phyloP scores from a whole-genome alignment of 2,113 vertebrate genomes.

The Phaetusa simplex region DNA sequence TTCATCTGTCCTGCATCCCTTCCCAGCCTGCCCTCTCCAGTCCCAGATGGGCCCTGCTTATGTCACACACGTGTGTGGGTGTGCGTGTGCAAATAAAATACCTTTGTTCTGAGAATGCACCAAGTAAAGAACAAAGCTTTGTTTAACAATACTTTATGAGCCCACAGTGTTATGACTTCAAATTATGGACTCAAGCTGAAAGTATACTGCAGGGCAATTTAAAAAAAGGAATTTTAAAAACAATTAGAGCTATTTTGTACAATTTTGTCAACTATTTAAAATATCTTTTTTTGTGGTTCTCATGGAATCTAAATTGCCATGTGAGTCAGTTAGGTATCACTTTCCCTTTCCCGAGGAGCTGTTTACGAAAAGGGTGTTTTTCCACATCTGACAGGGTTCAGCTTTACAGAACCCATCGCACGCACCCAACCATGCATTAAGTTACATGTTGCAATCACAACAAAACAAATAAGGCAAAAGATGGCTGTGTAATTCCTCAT shows the following conservation, averaged over 20 bases:
- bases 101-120: not conserved
- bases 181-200: not conserved
- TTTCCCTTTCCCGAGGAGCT: not conserved
- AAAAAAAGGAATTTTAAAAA: not conserved
- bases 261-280: not conserved
- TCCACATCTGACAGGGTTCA: not conserved
- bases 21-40: not conserved
- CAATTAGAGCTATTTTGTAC: not conserved
- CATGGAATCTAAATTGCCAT: not conserved
- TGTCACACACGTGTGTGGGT: not conserved
- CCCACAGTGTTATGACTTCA: not conserved
- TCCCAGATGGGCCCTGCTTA: not conserved
- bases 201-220: not conserved
- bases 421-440: not conserved
- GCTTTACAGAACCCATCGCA: not conserved
- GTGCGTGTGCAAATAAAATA: not conserved
- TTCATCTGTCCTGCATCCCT: not conserved
- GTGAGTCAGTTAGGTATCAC: not conserved
- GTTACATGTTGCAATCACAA: not conserved
- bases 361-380: not conserved
- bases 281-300: not conserved
- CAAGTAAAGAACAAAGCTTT: not conserved
- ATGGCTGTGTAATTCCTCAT: not conserved
- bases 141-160: not conserved
- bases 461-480: not conserved